Evolutionary conservation across 2,113 vertebrate species (phyloP).

Genomic region (Glaucomys volans): DNA sequence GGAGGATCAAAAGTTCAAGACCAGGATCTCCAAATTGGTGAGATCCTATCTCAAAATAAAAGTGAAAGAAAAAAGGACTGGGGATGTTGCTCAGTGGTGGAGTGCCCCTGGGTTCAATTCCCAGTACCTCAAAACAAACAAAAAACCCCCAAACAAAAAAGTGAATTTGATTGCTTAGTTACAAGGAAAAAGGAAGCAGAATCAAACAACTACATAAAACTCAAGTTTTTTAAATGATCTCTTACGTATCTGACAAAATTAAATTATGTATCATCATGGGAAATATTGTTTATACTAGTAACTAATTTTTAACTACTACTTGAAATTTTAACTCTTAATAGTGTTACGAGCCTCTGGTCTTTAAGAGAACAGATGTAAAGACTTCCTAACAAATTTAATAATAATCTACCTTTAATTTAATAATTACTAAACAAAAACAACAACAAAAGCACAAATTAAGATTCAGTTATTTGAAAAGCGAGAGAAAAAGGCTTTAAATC

Average conservation of each 20-base stretch:
- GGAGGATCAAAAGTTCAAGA: too few relatives aligned
- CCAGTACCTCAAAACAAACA: too few relatives aligned
- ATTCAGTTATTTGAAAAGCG: slow-evolving; percentile 18
- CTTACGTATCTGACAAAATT: background rate
- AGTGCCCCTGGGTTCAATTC: too few relatives aligned
- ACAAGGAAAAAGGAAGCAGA: slow-evolving; percentile 38
- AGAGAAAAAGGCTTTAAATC: slow-evolving; percentile 36
- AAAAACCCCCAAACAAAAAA: too few relatives aligned
- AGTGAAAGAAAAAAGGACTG: too few relatives aligned
- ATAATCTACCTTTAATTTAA: slow-evolving; percentile 17
- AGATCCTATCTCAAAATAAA: too few relatives aligned
- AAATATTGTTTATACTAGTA: background rate
- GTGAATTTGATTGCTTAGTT: slow-evolving; percentile 1
- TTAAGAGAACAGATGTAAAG: slow-evolving; percentile 11
- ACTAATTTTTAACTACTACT: background rate
- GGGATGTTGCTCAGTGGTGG: too few relatives aligned
- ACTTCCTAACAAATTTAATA: background rate
- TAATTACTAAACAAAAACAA: slow-evolving; percentile 34
- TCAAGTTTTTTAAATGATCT: slow-evolving; percentile 14
- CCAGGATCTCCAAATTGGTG: too few relatives aligned
- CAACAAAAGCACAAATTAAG: background rate
- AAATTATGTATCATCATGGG: background rate
- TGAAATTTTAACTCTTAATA: background rate
- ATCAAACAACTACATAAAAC: background rate
- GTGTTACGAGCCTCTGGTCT: background rate